These are phyloP conservation scores for Antheraea yamamai DNA, from an alignment of 2,888 invertebrate species.

Conservation along the genomic window DNA sequence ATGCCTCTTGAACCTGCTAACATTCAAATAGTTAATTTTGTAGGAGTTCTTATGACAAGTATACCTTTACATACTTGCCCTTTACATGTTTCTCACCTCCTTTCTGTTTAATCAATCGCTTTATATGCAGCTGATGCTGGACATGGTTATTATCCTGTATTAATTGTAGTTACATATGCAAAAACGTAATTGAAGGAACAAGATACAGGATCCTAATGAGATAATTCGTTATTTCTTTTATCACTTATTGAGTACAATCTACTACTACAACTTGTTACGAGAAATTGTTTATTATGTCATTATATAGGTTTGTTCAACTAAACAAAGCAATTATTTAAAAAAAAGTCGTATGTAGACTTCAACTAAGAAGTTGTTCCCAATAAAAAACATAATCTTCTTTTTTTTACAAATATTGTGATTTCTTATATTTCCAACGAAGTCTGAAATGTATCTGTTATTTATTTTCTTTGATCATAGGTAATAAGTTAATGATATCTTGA, in stretches of 20 bases:
- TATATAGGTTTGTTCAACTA: not conserved
- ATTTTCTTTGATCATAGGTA: no score
- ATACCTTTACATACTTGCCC: not conserved
- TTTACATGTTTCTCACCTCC: not conserved
- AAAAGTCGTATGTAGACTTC: no score
- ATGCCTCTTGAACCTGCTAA: not conserved
- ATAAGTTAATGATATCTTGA: no score
- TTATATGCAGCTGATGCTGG: not conserved
- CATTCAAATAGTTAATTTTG: not conserved
- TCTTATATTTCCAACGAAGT: not conserved
- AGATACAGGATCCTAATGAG: not conserved
- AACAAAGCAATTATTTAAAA: not conserved
- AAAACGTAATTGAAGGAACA: not conserved
- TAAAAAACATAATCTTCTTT: not conserved
- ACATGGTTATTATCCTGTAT: not conserved
- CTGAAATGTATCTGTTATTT: no score
- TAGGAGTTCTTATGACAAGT: not conserved
- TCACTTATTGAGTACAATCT: not conserved
- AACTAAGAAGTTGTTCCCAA: no score
- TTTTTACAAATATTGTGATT: not conserved
- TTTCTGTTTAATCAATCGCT: constrained; percentile 2
- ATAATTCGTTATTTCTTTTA: not conserved
- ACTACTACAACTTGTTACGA: not conserved
- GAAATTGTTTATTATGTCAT: not conserved
- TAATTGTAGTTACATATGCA: not conserved